Evolutionary conservation across 1,140 invertebrate genomes (phyloP), one percentile per base, ranked within the genome.

Genomic region (Atopsyche davidsoni): DNA sequence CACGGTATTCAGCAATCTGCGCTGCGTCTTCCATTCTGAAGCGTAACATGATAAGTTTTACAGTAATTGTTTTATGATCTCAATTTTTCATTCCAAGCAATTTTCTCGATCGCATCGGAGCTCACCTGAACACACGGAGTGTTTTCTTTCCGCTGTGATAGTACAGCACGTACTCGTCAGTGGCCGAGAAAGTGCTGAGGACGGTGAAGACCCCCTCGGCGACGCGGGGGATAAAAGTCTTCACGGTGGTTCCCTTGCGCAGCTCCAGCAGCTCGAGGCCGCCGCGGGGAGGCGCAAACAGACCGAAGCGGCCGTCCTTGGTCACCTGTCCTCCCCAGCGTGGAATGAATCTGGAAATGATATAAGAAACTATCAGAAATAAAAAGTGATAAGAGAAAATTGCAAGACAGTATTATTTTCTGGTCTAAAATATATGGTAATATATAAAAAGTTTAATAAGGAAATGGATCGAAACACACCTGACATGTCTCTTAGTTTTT

Each of bases 191-290:
- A 71, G 89, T 83, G 38, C 90, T 91, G 55, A 93, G 89, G 17
- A 98, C 91, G 10, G 87, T 92, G 66, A 98, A 98, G 0, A 98
- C 94, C 2, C 96, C 96, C 71, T 99, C 95, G 6, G 94, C 93
- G 0, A 96, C 86, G 67, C 87, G 82, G 1, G 89, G 88, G 52
- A 97, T 94, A 39, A 93, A 87, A 1, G 87, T 92, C 62, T 85
- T 83, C 0, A 90, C 81, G 0, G 80, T 83, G 25, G 80, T 79
- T 4, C 92, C 88, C 68, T 90, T 82, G 67, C 90, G 88, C 45
- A 94, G 66, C 62, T 93, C 90, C 19, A 94, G 76, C 16, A 95
- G 75, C 62, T 98, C 93, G 1, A 99, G 70, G 1, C 96, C 96
- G 1, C 96, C 96, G 55, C 93, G 80, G 23, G 84, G 81, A 0